These are phyloP conservation scores for Geodia barretti DNA, from an alignment of 37 sponge, comb jelly and placozoan species.

Conservation along the genomic window DNA sequence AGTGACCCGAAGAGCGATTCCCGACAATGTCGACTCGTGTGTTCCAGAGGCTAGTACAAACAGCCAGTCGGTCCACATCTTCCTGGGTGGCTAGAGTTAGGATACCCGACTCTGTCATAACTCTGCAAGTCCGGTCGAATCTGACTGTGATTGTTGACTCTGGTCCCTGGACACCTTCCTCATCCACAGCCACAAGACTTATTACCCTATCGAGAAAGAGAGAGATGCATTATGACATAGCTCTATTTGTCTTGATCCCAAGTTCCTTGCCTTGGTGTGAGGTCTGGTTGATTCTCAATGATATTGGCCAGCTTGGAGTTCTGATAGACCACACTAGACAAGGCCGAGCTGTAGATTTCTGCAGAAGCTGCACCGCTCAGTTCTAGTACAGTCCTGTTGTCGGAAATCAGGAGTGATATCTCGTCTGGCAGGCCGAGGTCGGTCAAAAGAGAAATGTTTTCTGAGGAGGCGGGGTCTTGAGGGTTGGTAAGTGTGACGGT, in stretches of 20 bases:
- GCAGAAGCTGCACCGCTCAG: conserved; percentile 3
- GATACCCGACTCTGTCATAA: not conserved
- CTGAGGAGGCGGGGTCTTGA: not conserved
- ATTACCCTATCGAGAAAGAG: conserved; percentile 9
- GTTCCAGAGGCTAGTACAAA: not conserved
- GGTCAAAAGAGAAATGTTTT: not conserved
- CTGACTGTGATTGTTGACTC: not conserved
- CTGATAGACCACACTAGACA: conserved; percentile 12
- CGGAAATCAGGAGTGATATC: not conserved
- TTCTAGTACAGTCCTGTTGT: not conserved
- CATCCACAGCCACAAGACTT: conserved; percentile 34
- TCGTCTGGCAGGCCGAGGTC: not conserved
- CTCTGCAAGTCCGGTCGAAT: conserved; percentile 45
- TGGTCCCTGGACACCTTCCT: conserved; percentile 11
- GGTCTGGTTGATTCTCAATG: conserved; percentile 34
- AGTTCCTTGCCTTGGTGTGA: conserved; percentile 59
- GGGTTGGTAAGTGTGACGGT: conserved; percentile 29
- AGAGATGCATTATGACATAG: not conserved
- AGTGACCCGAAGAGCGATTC: not conserved
- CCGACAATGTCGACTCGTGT: not conserved
- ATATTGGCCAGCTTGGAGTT: conserved; percentile 43
- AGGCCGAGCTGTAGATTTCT: not conserved
- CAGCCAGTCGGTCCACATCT: not conserved
- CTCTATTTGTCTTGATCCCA: no score
- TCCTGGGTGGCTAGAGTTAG: not conserved